Evolutionary conservation across 2,888 invertebrate species (phyloP), one percentile per base, ranked within the genome.

Genomic region (Crossocerus cetratus): DNA sequence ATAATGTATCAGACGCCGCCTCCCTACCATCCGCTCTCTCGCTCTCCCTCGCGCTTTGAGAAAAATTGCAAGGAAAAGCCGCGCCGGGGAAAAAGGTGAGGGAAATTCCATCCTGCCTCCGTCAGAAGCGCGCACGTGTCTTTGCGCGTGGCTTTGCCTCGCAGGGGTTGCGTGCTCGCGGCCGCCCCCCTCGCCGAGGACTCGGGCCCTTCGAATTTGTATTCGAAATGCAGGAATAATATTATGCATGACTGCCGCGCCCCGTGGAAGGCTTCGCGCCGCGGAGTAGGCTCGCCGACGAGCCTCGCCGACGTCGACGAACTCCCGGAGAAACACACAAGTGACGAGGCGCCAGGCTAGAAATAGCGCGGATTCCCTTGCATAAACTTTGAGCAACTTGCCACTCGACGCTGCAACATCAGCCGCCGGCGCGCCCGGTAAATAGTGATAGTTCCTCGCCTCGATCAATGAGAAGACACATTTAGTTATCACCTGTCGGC

Each of bases 151-250:
- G 20, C 14, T 56, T 60, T 45, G 32, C 14, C 16, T 63, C 22
- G 21, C 16, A 21, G 22, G 13, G 3, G 11, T 18, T 8, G 18
- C 54, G 13, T 58, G 32, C 11, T 3, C 32, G 8, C 32, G 32
- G 1, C 32, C 8, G 5, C 8, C 8, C 32, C 32, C 32, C 32
- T 32, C 32, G 3, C 32, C 32, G 32, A 4, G 8, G 32, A 8
- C 32, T 3, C 32, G 8, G 32, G 32, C 22, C 0, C 42, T 13
- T 8, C 56, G 57, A 61, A 56, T 44, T n/a, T 16, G 20, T 23
- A 22, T 18, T 32, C 53, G 57, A 57, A 63, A 63, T 45, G 56
- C 21, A 60, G 53, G 56, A 74, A 70, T 69, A 76, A 76, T 76
- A 74, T 70, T 74, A 70, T 57, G 45, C 69, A 59, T 55, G 43